Conservation (phyloP, 2,797 vertebrate genomes). For the Macropodus opercularis region DNA sequence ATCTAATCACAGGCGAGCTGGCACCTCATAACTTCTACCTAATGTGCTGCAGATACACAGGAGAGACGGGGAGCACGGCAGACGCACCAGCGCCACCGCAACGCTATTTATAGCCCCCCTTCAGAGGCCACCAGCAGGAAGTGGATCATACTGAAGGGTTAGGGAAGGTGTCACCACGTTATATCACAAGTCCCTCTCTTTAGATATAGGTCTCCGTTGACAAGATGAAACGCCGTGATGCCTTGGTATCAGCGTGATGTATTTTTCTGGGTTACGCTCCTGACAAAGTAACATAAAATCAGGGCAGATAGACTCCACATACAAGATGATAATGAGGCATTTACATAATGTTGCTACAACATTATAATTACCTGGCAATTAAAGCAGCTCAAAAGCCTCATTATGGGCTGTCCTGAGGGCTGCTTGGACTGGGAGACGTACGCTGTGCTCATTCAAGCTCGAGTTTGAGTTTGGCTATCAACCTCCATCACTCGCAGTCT, state of each 20-base stretch:
- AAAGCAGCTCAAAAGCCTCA: slow-evolving; percentile 76
- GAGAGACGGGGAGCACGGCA: slow-evolving; percentile 42
- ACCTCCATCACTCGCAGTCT: not conserved
- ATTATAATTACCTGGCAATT: slow-evolving; percentile 80
- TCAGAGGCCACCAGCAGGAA: slow-evolving; percentile 74
- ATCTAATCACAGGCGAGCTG: slow-evolving; percentile 87
- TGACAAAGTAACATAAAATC: slow-evolving; percentile 67
- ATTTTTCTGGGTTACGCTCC: slow-evolving; percentile 63
- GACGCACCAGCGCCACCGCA: slow-evolving; percentile 33
- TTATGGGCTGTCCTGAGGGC: slow-evolving; percentile 73
- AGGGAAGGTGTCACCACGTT: slow-evolving; percentile 68
- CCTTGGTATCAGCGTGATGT: slow-evolving; percentile 30
- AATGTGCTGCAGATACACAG: slow-evolving; percentile 69
- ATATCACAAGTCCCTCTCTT: slow-evolving; percentile 63
- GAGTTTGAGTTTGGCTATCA: slow-evolving; percentile 46
- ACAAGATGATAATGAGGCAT: slow-evolving; percentile 72
- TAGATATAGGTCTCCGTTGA: slow-evolving; percentile 64
- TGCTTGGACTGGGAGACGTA: slow-evolving; percentile 54
- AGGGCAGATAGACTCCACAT: slow-evolving; percentile 63
- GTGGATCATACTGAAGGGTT: slow-evolving; percentile 72
- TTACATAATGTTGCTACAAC: slow-evolving; percentile 78
- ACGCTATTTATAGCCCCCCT: slow-evolving; percentile 76
- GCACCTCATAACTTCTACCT: slow-evolving; percentile 84
- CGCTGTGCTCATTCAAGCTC: slow-evolving; percentile 47
- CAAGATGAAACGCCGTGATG: slow-evolving; percentile 66